These are phyloP conservation scores for Hipparchia sbordonii DNA, from an alignment of 2,888 invertebrate species.

Conservation along the genomic window DNA sequence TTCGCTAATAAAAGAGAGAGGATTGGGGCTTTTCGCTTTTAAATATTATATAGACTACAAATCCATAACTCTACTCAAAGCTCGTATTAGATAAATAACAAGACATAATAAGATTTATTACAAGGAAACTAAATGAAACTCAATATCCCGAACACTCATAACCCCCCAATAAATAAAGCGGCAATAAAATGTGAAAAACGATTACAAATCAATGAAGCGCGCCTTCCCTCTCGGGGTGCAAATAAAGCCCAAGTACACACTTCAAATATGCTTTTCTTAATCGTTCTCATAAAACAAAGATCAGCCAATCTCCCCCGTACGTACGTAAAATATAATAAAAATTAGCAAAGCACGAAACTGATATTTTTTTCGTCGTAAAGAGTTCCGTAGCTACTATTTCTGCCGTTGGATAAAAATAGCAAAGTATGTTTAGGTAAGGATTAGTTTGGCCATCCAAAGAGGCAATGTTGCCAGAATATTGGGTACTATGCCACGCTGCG, in stretches of 20 bases:
- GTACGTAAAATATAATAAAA: constrained; percentile 54
- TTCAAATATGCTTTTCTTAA: constrained; percentile 84
- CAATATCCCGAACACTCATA: constrained; percentile 60
- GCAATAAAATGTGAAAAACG: constrained; percentile 80
- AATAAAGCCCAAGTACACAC: constrained; percentile 81
- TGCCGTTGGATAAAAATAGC: neutral
- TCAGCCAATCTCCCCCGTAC: constrained; percentile 74
- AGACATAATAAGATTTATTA: constrained; percentile 44
- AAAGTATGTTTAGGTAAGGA: neutral
- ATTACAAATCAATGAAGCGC: constrained; percentile 82
- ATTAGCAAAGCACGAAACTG: constrained; percentile 15
- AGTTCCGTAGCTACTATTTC: constrained; percentile 13
- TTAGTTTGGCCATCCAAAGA: no score
- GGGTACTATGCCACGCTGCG: no score
- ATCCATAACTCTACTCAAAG: constrained; percentile 1
- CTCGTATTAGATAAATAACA: constrained; percentile 31
- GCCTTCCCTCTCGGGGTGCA: constrained; percentile 76
- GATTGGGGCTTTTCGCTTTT: no score
- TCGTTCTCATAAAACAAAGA: constrained; percentile 84
- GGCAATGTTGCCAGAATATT: no score
- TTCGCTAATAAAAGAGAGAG: no score
- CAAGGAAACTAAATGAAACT: constrained; percentile 58
- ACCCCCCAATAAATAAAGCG: constrained; percentile 64
- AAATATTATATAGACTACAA: no score
- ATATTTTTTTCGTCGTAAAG: neutral